These are phyloP conservation scores for Lonchura striata DNA, from an alignment of 2,113 vertebrate genomes.

Conservation along the genomic window DNA sequence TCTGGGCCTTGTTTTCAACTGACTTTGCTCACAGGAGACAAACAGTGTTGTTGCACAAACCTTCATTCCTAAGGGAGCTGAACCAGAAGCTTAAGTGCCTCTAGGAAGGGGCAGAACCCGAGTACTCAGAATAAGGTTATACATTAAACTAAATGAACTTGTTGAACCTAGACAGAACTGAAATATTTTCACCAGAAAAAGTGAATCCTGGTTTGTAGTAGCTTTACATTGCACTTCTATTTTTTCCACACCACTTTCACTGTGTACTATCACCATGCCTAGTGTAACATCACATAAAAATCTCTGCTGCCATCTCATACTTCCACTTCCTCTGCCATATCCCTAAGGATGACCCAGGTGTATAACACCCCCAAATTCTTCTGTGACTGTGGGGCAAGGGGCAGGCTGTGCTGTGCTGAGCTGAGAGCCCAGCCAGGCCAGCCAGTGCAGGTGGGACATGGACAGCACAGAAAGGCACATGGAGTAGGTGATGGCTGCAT, in stretches of 20 bases:
- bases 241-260: not conserved
- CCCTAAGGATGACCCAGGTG: not conserved
- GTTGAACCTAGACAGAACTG: not conserved
- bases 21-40: not conserved
- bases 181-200: not conserved
- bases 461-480: not conserved
- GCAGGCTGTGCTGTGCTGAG: not conserved
- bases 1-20: not conserved
- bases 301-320: not conserved
- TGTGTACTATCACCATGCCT: not conserved
- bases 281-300: not conserved
- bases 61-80: not conserved
- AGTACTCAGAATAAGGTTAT: not conserved
- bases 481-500: not conserved
- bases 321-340: not conserved
- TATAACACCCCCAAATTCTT: too few species aligned
- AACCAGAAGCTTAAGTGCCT: not conserved
- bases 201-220: not conserved
- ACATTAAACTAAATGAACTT: not conserved
- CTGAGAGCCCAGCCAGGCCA: not conserved
- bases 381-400: not conserved
- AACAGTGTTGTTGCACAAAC: not conserved
- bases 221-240: not conserved
- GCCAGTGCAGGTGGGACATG: not conserved
- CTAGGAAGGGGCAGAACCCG: not conserved